Evolutionary conservation across 2,113 vertebrate species (phyloP).

Genomic region (Tapirus terrestris): DNA sequence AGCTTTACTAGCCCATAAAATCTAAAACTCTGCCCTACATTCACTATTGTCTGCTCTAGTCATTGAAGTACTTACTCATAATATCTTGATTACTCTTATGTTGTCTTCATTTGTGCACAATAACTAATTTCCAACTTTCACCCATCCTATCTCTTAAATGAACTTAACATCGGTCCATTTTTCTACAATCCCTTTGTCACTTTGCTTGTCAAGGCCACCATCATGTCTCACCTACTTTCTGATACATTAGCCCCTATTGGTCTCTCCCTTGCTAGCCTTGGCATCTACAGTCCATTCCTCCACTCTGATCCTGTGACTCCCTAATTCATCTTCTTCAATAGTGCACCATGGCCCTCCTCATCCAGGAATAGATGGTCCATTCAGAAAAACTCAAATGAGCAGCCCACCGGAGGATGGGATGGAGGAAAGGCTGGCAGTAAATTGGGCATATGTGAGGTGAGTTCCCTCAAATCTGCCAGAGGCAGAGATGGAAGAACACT

Average conservation of each 20-base stretch:
- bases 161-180: neutral
- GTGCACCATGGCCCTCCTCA: neutral
- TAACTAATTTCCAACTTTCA: too few species aligned
- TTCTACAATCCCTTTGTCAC: neutral
- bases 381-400: neutral
- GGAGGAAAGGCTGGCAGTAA: neutral
- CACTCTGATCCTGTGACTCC: fast-evolving
- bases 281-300: too few species aligned
- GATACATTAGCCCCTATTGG: fast-evolving
- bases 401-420: neutral
- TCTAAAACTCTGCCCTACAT: too few species aligned
- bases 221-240: neutral
- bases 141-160: neutral
- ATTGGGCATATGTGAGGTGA: neutral
- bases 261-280: too few species aligned
- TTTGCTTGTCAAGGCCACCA: neutral
- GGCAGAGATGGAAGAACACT: neutral
- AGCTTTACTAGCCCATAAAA: neutral
- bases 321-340: too few species aligned
- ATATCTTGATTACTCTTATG: neutral
- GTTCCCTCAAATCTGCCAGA: neutral
- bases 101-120: too few species aligned
- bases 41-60: neutral
- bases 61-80: neutral
- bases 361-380: neutral